Percentiles rank a stretch among this genome's conserved stretches.
These are phyloP conservation scores for Chaetodon auriga DNA, from an alignment of 2,113 vertebrate genomes.

Conservation along the genomic window DNA sequence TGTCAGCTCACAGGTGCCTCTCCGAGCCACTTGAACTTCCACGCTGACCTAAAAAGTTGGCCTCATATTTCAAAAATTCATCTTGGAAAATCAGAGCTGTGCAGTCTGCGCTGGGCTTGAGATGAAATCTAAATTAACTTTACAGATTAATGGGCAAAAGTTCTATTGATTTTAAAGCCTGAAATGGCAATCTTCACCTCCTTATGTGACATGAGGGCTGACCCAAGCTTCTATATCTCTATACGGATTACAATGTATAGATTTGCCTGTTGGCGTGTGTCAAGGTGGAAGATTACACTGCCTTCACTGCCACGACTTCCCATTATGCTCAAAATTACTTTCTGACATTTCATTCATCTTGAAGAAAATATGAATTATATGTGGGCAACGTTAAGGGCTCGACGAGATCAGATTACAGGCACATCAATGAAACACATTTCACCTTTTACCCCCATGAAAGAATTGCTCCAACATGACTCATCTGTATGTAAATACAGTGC, in stretches of 20 bases:
- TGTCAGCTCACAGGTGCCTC: neutral
- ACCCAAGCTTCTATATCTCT: conserved; percentile 1
- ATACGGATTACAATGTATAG: neutral
- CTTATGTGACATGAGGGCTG: neutral
- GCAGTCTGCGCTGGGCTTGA: too few relatives aligned
- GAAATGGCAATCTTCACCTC: neutral
- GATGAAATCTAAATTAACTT: neutral
- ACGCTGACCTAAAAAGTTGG: neutral
- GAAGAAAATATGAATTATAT: conserved; percentile 67
- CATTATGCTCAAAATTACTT: conserved; percentile 71
- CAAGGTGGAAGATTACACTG: conserved; percentile 47
- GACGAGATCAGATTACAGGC: conserved; percentile 62
- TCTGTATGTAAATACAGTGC: conserved; percentile 71
- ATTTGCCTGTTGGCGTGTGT: conserved; percentile 31
- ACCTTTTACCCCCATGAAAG: conserved; percentile 36
- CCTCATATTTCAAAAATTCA: neutral
- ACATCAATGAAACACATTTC: conserved; percentile 63
- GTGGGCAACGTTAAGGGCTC: conserved; percentile 49
- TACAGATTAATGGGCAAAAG: neutral
- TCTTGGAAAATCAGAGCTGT: neutral
- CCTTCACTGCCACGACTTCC: conserved; percentile 25
- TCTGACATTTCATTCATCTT: conserved; percentile 66
- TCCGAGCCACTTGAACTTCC: neutral
- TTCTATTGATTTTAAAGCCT: neutral
- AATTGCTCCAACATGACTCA: conserved; percentile 49